phyloP scores from a whole-genome alignment of 2,113 vertebrate genomes.

The Vulpes lagopus region DNA sequence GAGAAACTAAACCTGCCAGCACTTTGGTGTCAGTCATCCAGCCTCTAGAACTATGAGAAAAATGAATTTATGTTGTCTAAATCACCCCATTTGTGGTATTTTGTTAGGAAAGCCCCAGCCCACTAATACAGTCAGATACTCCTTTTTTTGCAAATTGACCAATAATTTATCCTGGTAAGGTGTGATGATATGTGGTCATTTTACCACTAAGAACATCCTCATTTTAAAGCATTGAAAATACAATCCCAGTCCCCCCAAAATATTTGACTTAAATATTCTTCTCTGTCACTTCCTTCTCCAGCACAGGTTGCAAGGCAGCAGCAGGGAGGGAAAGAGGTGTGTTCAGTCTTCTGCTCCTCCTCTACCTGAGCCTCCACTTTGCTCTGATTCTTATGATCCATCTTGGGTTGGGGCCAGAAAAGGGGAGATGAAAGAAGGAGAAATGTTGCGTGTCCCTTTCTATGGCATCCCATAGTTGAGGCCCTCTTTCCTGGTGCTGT shows the following conservation, averaged over 20 bases:
- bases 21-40: background rate
- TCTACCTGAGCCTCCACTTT: background rate
- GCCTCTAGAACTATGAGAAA: background rate
- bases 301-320: rapidly evolving
- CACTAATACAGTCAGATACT: background rate
- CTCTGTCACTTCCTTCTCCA: background rate
- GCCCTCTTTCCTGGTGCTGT: background rate
- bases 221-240: background rate
- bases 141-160: background rate
- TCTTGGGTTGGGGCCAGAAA: background rate
- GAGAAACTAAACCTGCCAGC: background rate
- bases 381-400: background rate
- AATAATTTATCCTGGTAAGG: background rate
- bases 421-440: background rate
- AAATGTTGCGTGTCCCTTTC: background rate
- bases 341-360: background rate
- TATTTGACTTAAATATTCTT: background rate
- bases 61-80: background rate
- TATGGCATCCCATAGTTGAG: background rate
- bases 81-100: background rate
- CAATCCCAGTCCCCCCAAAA: background rate
- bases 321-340: rapidly evolving
- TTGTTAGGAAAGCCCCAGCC: background rate
- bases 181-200: background rate
- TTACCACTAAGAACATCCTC: background rate